These are phyloP conservation scores for Reinhardtius hippoglossoides DNA, from an alignment of 2,113 vertebrate genomes.

Conservation along the genomic window DNA sequence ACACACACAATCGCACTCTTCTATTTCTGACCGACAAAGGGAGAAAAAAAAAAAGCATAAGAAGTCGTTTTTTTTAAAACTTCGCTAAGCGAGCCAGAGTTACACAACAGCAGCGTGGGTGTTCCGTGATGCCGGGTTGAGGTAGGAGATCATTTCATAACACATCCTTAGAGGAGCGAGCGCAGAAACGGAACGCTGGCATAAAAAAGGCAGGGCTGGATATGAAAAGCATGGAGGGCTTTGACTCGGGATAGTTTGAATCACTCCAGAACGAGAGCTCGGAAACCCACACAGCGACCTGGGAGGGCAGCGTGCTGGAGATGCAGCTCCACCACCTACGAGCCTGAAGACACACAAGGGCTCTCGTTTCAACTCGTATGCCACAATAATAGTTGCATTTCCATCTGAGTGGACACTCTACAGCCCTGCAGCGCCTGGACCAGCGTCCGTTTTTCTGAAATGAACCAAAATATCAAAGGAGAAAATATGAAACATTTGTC, in stretches of 20 bases:
- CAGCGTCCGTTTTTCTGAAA: constrained; percentile 1
- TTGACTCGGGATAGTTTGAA: constrained; percentile 78
- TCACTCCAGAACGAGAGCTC: constrained; percentile 74
- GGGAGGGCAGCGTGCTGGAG: constrained; percentile 66
- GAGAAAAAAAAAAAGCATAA: background rate
- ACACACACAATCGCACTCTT: constrained; percentile 21
- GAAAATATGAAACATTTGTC: background rate
- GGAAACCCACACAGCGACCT: constrained; percentile 80
- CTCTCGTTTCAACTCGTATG: constrained; percentile 23
- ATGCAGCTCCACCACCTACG: constrained; percentile 63
- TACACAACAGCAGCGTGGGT: constrained; percentile 82
- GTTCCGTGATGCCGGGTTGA: constrained; percentile 71
- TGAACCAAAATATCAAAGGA: constrained; percentile 10
- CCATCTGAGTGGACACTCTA: constrained; percentile 31
- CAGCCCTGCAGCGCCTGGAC: constrained; percentile 8
- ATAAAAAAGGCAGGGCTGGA: constrained; percentile 66
- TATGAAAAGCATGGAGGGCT: constrained; percentile 75
- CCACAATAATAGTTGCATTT: constrained; percentile 10
- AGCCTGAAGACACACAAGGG: constrained; percentile 52
- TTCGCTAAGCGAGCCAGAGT: constrained; percentile 63
- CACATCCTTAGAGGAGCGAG: constrained; percentile 79
- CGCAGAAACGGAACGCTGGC: constrained; percentile 60
- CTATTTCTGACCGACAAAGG: constrained; percentile 12
- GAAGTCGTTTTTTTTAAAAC: constrained; percentile 61
- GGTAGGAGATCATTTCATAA: constrained; percentile 83